Evolutionary conservation across 2,888 invertebrate genomes (phyloP).

Genomic region (Lithosia quadra): DNA sequence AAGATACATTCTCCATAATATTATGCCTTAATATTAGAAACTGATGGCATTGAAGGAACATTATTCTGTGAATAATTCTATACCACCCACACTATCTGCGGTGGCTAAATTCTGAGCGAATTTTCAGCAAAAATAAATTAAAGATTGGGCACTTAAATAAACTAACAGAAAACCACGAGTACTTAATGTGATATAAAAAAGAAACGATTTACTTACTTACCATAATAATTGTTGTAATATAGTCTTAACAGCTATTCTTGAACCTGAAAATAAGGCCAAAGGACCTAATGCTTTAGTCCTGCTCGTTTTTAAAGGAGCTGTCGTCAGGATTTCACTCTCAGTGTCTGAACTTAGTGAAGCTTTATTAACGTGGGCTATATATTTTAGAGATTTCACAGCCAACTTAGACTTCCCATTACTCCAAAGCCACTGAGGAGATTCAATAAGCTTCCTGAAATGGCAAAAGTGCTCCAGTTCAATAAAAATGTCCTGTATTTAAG

Average conservation of each 20-base stretch:
- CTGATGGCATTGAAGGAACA: not conserved
- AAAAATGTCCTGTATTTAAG: not conserved
- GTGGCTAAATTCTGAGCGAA: too few species aligned
- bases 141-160: too few species aligned
- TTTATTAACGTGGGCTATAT: slow-evolving; percentile 86
- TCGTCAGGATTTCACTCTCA: slow-evolving; percentile 62
- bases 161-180: not conserved
- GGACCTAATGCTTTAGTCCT: slow-evolving; percentile 79
- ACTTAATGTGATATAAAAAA: too few species aligned
- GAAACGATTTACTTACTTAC: too few species aligned
- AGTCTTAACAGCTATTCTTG: slow-evolving; percentile 85
- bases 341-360: slow-evolving; percentile 75
- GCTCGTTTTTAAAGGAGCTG: slow-evolving; percentile 41
- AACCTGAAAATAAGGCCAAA: slow-evolving; percentile 86
- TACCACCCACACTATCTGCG: not conserved
- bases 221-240: slow-evolving; percentile 84
- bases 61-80: not conserved
- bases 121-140: too few species aligned
- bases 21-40: not conserved
- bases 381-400: slow-evolving; percentile 81
- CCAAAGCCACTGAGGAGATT: slow-evolving; percentile 89
- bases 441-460: slow-evolving; percentile 85
- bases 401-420: slow-evolving; percentile 80
- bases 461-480: not conserved
- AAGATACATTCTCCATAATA: too few species aligned